Percentiles rank a stretch among this genome's conserved stretches.
Conservation (phyloP, 2,113 vertebrate species). For the Poicephalus gulielmi region DNA sequence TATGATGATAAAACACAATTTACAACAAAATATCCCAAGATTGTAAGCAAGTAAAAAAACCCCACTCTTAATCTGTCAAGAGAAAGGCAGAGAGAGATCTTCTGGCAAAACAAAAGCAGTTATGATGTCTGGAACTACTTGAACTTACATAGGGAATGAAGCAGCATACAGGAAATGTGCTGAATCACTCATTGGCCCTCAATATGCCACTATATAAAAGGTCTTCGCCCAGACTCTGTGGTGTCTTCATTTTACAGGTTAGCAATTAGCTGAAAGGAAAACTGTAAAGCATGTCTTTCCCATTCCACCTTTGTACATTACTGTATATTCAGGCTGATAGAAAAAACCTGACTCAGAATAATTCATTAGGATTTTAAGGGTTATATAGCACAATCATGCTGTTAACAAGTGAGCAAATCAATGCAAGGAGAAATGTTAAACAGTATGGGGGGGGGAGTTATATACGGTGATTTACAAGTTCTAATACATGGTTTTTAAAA, state of each 20-base stretch:
- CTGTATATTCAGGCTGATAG: constrained; percentile 12
- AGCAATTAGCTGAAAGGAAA: constrained; percentile 63
- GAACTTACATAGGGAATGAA: neutral
- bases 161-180: constrained; percentile 23
- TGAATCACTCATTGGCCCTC: constrained; percentile 34
- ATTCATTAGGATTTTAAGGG: constrained; percentile 22
- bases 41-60: neutral
- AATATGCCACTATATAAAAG: constrained; percentile 4
- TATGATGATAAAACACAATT: neutral
- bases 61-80: neutral
- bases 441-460: neutral
- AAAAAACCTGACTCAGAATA: neutral
- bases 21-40: neutral
- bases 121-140: neutral
- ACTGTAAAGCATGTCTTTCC: constrained; percentile 52
- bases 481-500: neutral
- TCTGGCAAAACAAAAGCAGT: neutral
- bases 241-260: constrained; percentile 48
- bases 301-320: constrained; percentile 18
- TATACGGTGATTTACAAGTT: neutral
- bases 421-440: neutral
- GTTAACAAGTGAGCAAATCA: neutral
- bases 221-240: constrained; percentile 18
- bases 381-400: neutral
- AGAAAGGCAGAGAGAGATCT: neutral